Evolutionary conservation across 2,113 vertebrate genomes (phyloP).

Genomic region (Tinamus guttatus): DNA sequence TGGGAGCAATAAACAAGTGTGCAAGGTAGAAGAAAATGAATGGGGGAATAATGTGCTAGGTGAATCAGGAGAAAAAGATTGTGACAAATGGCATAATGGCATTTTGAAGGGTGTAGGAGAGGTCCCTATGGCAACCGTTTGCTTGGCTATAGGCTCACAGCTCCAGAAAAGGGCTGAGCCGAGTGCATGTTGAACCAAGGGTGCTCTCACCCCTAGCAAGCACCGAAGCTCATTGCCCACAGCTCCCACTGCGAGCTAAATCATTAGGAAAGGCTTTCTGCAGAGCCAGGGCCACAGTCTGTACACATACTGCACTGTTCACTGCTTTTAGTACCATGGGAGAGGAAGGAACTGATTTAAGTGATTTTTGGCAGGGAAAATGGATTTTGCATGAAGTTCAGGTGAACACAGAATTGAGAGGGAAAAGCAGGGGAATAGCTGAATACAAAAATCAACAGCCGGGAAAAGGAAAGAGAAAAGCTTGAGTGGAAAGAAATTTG

Average conservation of each 20-base stretch:
- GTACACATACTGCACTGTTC: background rate
- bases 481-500: background rate
- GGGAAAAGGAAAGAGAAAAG: background rate
- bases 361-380: background rate
- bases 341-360: background rate
- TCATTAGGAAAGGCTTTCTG: background rate
- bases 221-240: background rate
- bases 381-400: background rate
- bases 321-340: background rate
- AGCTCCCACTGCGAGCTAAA: rapidly evolving
- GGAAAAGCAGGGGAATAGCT: background rate
- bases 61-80: background rate
- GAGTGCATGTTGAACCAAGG: rapidly evolving
- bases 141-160: background rate
- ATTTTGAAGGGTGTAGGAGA: background rate
- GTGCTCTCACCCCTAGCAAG: background rate
- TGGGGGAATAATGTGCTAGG: background rate
- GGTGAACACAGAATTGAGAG: background rate
- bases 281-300: background rate
- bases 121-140: background rate
- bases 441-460: background rate
- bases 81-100: background rate
- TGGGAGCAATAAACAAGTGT: background rate
- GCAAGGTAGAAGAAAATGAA: background rate
- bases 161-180: background rate